Percentiles rank a stretch among this genome's conserved stretches.
Conservation (phyloP, 2,113 vertebrate species). For the Oryzias curvinotus region DNA sequence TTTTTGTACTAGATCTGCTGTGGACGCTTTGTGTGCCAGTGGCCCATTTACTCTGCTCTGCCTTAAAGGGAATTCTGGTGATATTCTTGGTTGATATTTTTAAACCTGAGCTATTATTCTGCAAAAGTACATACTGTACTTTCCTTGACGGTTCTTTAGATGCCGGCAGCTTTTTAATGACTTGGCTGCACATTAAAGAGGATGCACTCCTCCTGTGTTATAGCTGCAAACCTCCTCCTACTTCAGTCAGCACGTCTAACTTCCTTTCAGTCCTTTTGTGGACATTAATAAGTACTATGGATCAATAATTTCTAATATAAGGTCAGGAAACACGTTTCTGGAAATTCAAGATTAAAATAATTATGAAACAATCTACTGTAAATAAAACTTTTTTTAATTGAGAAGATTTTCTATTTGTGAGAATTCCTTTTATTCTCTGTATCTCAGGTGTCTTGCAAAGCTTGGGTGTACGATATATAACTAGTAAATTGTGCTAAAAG, state of each 20-base stretch:
- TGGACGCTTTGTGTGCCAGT: constrained; percentile 66
- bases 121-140: constrained; percentile 66
- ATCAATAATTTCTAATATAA: too few species aligned
- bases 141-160: constrained; percentile 43
- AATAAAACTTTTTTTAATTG: too few species aligned
- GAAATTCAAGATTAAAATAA: too few species aligned
- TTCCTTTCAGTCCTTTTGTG: too few species aligned
- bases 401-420: too few species aligned
- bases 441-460: too few species aligned
- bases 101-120: constrained; percentile 56
- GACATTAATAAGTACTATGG: too few species aligned
- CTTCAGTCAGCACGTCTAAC: constrained; percentile 1
- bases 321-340: too few species aligned
- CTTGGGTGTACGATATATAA: too few species aligned
- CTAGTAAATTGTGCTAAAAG: too few species aligned
- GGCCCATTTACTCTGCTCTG: constrained; percentile 65
- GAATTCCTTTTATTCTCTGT: too few species aligned
- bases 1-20: constrained; percentile 61
- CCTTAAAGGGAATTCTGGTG: constrained; percentile 55
- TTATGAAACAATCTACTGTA: too few species aligned
- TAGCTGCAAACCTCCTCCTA: not conserved
- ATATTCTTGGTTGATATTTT: constrained; percentile 59
- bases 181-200: constrained; percentile 6
- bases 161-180: constrained; percentile 14
- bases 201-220: not conserved